A percentile compares a stretch with the other conserved stretches of the same genome.
Evolutionary conservation across 2,797 vertebrate species (phyloP).

Genomic region (Chaetodon trifasciatus): DNA sequence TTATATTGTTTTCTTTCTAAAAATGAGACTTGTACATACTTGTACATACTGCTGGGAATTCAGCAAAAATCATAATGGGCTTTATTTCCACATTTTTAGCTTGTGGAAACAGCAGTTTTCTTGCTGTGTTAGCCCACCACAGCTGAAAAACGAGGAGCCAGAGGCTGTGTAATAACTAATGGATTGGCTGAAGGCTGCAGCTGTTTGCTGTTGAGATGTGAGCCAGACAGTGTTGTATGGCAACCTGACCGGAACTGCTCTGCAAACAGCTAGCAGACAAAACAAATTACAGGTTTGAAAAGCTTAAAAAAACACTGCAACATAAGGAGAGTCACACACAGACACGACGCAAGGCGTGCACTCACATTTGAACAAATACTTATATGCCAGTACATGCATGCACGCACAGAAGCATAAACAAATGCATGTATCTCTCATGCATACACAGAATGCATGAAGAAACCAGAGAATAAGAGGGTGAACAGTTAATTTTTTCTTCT

Average conservation of each 20-base stretch:
- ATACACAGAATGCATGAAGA: background rate
- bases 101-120: constrained; percentile 22
- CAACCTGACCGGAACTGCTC: constrained; percentile 45
- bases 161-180: constrained; percentile 30
- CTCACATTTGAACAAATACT: background rate
- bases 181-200: constrained; percentile 50
- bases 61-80: background rate
- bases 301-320: constrained; percentile 9
- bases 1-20: constrained; percentile 10
- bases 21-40: constrained; percentile 1
- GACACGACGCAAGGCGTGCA: background rate
- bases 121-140: constrained; percentile 8
- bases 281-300: constrained; percentile 47
- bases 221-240: constrained; percentile 50
- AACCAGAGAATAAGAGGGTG: background rate
- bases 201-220: constrained; percentile 55
- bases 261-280: constrained; percentile 48
- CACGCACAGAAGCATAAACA: background rate
- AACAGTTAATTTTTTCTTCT: background rate
- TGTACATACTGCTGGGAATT: constrained; percentile 4
- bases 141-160: constrained; percentile 17
- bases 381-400: background rate
- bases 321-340: constrained; percentile 6
- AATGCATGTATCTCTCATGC: background rate
- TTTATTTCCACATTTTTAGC: constrained; percentile 6